Base-by-base conservation (phyloP, 1,140 invertebrate species). In the Heliconius melpomene region DNA sequence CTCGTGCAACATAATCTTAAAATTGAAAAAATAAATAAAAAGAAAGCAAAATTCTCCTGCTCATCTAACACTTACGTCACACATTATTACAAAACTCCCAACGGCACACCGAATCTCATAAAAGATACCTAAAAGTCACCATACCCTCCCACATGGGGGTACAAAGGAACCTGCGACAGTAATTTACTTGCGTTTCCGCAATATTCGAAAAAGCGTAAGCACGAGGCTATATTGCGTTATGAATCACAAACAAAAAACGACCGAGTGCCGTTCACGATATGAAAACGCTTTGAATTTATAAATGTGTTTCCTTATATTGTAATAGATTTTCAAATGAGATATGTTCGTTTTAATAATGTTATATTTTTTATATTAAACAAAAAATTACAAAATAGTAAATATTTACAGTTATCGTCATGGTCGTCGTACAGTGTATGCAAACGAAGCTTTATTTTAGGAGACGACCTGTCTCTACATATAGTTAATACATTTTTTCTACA, bases 181-280 rank as follows among this genome's bases (percentile, higher is more conserved):
- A 83, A 83, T 76, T 83, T 60, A 81, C 73, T 79, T 60, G 36
- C 77, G 74, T 76, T 77, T 80, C 75, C 72, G 57, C 32, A 38
- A 57, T 72, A 71, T 73, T 66, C 50, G 32, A 23, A 71, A 72
- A 77, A 50, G 77, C 72, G 60, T 57, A 79, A 74, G 72, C 54
- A 75, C 75, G 60, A 57, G 20, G 75, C 66, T 60, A 80, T 80
- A 83, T 83, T 83, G 76, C 77, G 71, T 50, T 79, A 79, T 81
- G 46, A 74, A 75, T 78, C 77, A 82, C 70, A 79, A 75, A 79
- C 74, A 79, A 79, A 70, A 70, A 71, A 50, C 70, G 73, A 75
- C 50, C 74, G 40, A 79, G 78, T 75, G 78, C 74, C 78, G 72
- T 60, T 66, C 70, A 79, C 29, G 73, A 66, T 66, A 66, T 66